Conservation (phyloP, 2,888 invertebrate genomes). For the Polydrusus pterygomalis region DNA sequence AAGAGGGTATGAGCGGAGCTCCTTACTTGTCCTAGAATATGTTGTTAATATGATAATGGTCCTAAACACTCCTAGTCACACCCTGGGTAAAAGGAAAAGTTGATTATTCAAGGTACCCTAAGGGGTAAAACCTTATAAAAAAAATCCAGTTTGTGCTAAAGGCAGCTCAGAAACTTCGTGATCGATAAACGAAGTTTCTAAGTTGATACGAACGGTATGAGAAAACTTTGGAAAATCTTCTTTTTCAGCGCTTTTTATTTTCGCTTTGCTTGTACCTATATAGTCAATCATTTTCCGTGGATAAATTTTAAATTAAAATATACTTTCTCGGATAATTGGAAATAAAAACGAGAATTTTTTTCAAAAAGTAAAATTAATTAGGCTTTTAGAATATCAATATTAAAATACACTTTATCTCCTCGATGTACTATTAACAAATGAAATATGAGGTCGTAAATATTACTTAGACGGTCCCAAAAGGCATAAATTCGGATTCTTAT, state of each 20-base stretch:
- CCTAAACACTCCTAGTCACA: too few species aligned
- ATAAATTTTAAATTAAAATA: neutral
- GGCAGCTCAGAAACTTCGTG: neutral
- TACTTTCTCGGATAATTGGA: too few species aligned
- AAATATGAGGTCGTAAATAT: slow-evolving; percentile 28
- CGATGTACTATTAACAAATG: slow-evolving; percentile 7
- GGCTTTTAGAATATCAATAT: neutral
- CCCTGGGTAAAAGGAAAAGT: neutral
- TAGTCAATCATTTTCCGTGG: neutral
- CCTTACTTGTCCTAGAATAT: too few species aligned
- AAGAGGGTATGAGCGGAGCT: too few species aligned
- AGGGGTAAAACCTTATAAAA: neutral
- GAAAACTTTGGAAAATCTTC: neutral
- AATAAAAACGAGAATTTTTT: too few species aligned
- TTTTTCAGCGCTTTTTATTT: neutral
- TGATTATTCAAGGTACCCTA: neutral
- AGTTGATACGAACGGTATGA: neutral
- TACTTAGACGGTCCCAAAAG: slow-evolving; percentile 12
- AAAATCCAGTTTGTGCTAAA: neutral
- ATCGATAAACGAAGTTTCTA: slow-evolving; percentile 10
- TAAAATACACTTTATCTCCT: neutral
- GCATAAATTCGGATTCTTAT: slow-evolving; percentile 19
- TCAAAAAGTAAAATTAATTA: too few species aligned
- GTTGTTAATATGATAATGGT: too few species aligned
- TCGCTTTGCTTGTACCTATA: neutral